Conservation (phyloP, 1,140 invertebrate species). For the Lamellibrachia luymesi region DNA sequence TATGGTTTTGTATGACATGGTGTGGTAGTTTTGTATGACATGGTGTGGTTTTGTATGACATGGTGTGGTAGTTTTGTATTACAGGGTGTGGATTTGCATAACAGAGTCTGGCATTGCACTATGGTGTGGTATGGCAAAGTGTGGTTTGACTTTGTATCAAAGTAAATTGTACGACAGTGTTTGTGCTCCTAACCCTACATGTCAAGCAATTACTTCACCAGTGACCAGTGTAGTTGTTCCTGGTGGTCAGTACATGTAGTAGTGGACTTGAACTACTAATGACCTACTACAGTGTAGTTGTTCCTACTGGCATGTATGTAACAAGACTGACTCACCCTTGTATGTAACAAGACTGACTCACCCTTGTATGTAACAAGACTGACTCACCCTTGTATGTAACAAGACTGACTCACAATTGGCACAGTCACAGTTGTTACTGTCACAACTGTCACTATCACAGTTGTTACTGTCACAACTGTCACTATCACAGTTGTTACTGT, state of each 20-base stretch:
- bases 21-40: not conserved
- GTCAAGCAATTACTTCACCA: not conserved
- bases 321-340: too few species aligned
- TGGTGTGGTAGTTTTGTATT: not conserved
- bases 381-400: too few species aligned
- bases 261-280: not conserved
- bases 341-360: too few species aligned
- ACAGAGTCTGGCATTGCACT: not conserved
- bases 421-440: too few species aligned
- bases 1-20: not conserved
- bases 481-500: too few species aligned
- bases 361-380: too few species aligned
- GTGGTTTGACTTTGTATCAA: not conserved
- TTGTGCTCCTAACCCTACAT: not conserved
- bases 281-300: not conserved
- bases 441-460: too few species aligned
- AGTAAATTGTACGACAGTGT: not conserved
- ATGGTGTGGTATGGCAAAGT: not conserved
- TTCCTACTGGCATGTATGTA: not conserved
- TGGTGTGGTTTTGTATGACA: not conserved
- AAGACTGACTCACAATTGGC: too few species aligned
- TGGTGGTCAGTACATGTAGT: not conserved
- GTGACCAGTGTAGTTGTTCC: not conserved
- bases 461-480: too few species aligned
- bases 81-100: not conserved